Conservation (phyloP, 2,888 invertebrate genomes). For the Caprella mutica region DNA sequence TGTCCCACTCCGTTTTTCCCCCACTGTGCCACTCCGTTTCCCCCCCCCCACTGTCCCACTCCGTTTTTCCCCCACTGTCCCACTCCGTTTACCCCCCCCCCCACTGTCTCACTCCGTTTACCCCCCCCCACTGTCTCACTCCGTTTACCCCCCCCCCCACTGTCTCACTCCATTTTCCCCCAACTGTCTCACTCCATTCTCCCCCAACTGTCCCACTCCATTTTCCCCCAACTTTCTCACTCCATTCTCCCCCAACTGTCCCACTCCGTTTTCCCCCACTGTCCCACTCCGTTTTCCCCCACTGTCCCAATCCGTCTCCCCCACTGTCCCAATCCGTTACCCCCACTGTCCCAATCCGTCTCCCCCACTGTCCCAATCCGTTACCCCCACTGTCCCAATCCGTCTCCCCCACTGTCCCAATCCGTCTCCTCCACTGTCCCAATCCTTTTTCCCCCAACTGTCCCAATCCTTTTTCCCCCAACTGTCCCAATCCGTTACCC, state of each 20-base stretch:
- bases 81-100: neutral
- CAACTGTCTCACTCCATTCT: neutral
- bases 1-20: conserved; percentile 2
- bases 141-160: neutral
- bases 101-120: neutral
- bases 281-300: neutral
- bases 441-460: neutral
- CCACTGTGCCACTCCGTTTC: conserved; percentile 1
- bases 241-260: neutral
- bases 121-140: conserved; percentile 4
- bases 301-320: too few species aligned
- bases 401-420: neutral
- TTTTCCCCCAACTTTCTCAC: neutral
- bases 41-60: conserved; percentile 5
- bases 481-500: neutral
- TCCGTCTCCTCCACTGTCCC: neutral
- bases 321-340: neutral
- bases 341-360: neutral
- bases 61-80: neutral
- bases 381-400: neutral
- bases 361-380: neutral
- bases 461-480: too few species aligned
- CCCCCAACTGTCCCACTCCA: conserved; percentile 3
- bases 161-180: neutral
- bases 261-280: too few species aligned